A percentile compares a stretch with the other conserved stretches of the same genome.
Conservation (phyloP, 2,797 vertebrate genomes). For the Gadopsis bispinosus region DNA sequence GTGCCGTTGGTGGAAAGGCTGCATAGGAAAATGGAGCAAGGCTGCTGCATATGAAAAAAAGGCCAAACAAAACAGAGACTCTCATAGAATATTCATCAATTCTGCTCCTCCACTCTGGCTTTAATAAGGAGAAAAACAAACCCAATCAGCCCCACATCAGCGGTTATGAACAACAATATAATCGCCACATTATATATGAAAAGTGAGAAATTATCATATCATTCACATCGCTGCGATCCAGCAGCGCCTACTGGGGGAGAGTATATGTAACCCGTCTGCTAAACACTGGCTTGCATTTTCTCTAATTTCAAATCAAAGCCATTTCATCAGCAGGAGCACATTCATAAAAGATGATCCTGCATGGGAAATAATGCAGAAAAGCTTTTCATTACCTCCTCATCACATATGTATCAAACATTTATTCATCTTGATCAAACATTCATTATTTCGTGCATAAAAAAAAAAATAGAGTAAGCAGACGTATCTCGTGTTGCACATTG, state of each 20-base stretch:
- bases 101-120: slow-evolving; percentile 58
- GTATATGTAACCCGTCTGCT: slow-evolving; percentile 25
- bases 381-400: slow-evolving; percentile 74
- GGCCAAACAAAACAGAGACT: slow-evolving; percentile 62
- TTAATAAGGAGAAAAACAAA: slow-evolving; percentile 76
- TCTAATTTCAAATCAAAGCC: slow-evolving; percentile 55
- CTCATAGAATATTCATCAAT: slow-evolving; percentile 76
- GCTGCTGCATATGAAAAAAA: slow-evolving; percentile 49
- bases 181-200: slow-evolving; percentile 69
- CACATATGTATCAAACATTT: slow-evolving; percentile 69
- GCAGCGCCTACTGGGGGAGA: slow-evolving; percentile 36
- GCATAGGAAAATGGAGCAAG: slow-evolving; percentile 54
- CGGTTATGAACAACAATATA: slow-evolving; percentile 62
- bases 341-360: slow-evolving; percentile 72
- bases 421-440: slow-evolving; percentile 74
- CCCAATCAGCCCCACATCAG: slow-evolving; percentile 72
- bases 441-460: slow-evolving; percentile 61
- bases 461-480: slow-evolving; percentile 43
- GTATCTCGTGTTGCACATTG: slow-evolving; percentile 51
- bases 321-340: slow-evolving; percentile 56
- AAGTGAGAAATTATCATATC: slow-evolving; percentile 63
- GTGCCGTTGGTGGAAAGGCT: slow-evolving; percentile 5
- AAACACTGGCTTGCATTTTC: slow-evolving; percentile 31
- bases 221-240: slow-evolving; percentile 42
- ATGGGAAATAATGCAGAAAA: slow-evolving; percentile 59